phyloP scores from a whole-genome alignment of 2,113 vertebrate genomes.

The Crotalus horridus region DNA sequence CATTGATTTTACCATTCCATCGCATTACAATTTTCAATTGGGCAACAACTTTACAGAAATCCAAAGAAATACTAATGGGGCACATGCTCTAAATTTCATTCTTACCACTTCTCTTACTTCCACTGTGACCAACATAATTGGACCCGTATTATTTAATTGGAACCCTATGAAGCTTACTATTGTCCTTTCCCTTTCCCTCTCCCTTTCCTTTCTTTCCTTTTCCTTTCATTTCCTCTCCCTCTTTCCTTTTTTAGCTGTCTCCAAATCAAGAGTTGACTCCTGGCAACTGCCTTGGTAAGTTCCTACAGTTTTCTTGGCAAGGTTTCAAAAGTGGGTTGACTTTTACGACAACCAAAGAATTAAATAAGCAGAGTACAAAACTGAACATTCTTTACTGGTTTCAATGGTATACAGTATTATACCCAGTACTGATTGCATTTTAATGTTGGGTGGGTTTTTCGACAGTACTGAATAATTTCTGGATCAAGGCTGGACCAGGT shows the following conservation, averaged over 20 bases:
- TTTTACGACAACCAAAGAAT: background rate
- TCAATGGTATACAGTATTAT: background rate
- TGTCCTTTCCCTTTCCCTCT: background rate
- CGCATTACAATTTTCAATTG: background rate
- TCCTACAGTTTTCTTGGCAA: background rate
- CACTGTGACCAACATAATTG: background rate
- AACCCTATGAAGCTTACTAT: background rate
- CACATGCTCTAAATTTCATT: background rate
- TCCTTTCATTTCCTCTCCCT: background rate
- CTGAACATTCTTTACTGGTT: background rate
- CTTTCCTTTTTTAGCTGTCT: no score
- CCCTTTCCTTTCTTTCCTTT: background rate
- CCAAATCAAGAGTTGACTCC: background rate
- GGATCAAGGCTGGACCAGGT: conserved; percentile 73
- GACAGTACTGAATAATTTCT: conserved; percentile 73
- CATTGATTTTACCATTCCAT: background rate
- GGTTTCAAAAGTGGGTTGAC: background rate
- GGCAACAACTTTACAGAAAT: background rate
- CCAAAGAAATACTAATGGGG: background rate
- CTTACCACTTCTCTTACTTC: background rate
- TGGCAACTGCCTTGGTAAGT: background rate
- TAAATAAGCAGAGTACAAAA: background rate
- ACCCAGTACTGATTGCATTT: conserved; percentile 89
- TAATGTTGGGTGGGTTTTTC: conserved; percentile 75
- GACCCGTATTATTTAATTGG: background rate